Conservation (phyloP, 2,113 vertebrate genomes). For the Urocitellus parryii region DNA sequence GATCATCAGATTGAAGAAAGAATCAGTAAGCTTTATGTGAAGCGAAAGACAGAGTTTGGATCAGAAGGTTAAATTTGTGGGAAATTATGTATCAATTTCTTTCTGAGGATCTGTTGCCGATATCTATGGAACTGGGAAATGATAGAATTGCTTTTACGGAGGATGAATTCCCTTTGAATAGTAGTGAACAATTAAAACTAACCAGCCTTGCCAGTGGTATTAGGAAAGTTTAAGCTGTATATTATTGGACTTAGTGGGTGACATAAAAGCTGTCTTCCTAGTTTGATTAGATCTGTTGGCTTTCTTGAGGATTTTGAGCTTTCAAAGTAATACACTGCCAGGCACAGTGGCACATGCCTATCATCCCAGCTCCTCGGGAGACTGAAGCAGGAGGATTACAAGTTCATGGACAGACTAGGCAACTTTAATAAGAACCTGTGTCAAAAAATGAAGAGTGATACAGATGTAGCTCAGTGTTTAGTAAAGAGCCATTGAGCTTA, state of each 20-base stretch:
- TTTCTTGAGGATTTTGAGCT: background rate
- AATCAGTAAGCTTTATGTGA: background rate
- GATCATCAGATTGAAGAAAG: background rate
- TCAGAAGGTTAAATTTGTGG: background rate
- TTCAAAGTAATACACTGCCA: background rate
- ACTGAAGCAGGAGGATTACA: too few relatives aligned
- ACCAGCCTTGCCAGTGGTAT: background rate
- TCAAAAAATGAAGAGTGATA: too few relatives aligned
- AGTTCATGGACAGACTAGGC: too few relatives aligned
- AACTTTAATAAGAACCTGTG: too few relatives aligned
- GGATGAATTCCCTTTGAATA: background rate
- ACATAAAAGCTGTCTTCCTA: background rate
- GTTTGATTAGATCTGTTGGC: background rate
- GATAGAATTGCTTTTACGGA: background rate
- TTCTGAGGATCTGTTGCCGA: background rate
- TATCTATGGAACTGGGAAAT: background rate
- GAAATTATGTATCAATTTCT: background rate
- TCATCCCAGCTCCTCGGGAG: too few relatives aligned
- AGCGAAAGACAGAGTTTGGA: background rate
- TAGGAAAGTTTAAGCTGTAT: background rate
- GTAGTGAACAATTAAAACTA: background rate
- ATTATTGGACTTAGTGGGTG: background rate
- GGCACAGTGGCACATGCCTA: too few relatives aligned
- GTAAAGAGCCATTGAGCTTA: too few relatives aligned
- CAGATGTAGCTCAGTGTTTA: too few relatives aligned